Conservation (phyloP, 2,888 invertebrate genomes). For the Orchesellides sinensis region DNA sequence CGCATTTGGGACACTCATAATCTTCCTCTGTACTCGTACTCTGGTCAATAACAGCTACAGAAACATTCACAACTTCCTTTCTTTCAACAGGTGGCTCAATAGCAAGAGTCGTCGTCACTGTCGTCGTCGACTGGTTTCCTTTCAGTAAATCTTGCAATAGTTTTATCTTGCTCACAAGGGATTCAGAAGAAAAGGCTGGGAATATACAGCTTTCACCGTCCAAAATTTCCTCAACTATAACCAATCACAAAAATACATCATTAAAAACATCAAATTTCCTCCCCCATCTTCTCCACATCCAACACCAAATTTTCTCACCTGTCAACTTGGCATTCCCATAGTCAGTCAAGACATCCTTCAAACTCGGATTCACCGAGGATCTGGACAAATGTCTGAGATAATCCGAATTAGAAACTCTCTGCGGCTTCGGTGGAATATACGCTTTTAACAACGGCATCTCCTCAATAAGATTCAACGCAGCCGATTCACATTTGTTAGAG, state of each 20-base stretch:
- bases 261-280: background rate
- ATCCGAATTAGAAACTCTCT: conserved; percentile 11
- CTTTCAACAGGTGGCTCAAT: background rate
- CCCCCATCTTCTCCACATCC: no score
- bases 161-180: conserved; percentile 17
- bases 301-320: conserved; percentile 28
- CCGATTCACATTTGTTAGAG: conserved; percentile 33
- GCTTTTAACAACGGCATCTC: conserved; percentile 44
- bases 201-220: background rate
- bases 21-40: conserved; percentile 29
- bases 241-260: background rate
- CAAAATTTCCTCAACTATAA: conserved; percentile 42
- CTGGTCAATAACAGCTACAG: background rate
- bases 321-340: conserved; percentile 52
- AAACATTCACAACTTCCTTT: background rate
- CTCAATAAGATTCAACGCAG: conserved; percentile 49
- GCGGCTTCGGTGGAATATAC: conserved; percentile 36
- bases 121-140: background rate
- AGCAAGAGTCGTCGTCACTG: background rate
- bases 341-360: conserved; percentile 54
- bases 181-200: background rate
- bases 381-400: conserved; percentile 44
- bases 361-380: background rate
- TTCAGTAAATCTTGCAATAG: conserved; percentile 4
- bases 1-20: conserved; percentile 26